Evolutionary conservation across 2,797 vertebrate genomes (phyloP).

Genomic region (Phrynocephalus forsythii): DNA sequence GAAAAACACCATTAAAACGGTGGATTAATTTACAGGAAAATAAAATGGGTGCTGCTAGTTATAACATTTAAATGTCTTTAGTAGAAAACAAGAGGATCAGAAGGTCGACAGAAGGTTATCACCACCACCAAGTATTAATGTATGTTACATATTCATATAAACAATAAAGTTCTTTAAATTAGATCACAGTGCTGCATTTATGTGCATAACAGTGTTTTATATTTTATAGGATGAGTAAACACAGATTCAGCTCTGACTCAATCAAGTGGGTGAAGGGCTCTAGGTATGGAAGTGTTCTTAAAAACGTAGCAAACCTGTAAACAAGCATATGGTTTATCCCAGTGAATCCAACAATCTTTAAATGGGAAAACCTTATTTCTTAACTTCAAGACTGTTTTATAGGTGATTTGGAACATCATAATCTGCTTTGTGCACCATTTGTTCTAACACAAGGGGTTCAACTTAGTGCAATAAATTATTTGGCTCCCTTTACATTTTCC

Average conservation of each 20-base stretch:
- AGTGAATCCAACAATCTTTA: conserved; percentile 59
- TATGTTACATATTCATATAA: conserved; percentile 86
- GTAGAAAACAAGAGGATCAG: conserved; percentile 77
- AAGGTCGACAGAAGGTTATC: conserved; percentile 79
- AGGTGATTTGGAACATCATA: conserved; percentile 27
- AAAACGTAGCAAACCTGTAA: conserved; percentile 60
- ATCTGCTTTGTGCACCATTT: conserved; percentile 9
- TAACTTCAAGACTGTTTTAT: conserved; percentile 23
- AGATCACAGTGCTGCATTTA: conserved; percentile 85
- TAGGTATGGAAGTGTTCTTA: conserved; percentile 68
- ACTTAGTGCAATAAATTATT: conserved; percentile 49
- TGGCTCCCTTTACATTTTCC: conserved; percentile 39
- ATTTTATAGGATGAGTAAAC: conserved; percentile 80
- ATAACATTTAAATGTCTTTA: conserved; percentile 71
- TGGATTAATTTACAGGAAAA: conserved; percentile 77
- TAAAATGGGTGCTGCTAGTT: conserved; percentile 78
- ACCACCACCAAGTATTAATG: conserved; percentile 83
- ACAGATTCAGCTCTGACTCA: conserved; percentile 71
- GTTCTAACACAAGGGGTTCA: not conserved
- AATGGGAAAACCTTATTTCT: conserved; percentile 19
- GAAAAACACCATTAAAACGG: conserved; percentile 74
- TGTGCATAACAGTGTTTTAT: conserved; percentile 86
- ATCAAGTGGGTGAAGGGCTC: conserved; percentile 72
- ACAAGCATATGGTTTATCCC: conserved; percentile 72
- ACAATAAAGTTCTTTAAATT: conserved; percentile 88